Evolutionary conservation across 2,888 invertebrate species (phyloP), one percentile per base, ranked within the genome.

Genomic region (Automeris io): DNA sequence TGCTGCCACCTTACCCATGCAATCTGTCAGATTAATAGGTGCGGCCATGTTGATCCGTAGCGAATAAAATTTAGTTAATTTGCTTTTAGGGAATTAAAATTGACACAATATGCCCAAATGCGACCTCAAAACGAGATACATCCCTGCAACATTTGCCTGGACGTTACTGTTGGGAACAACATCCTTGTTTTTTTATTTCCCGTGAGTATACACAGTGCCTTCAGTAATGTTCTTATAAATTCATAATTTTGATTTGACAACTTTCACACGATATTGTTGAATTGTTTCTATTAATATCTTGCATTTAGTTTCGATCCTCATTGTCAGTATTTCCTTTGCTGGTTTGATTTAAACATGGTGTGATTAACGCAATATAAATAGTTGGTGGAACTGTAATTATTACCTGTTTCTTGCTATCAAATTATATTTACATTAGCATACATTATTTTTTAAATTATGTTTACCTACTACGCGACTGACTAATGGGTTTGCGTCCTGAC

Each of bases 61-160:
- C 68, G 76, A 82, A 79, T 80, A 79, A 85, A 80, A 75, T 75
- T 62, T 62, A 72, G 62, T 61, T 72, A 74, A 67, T 79, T 81
- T 76, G 73, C 69, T 79, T 85, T 79, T 83, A 76, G 65, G 76
- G 71, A 71, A 70, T 65, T 66, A 71, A 71, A 81, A 82, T 80
- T 80, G 71, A 79, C 78, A 85, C 87, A 87, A 87, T 85, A 96
- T 96, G 96, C 95, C 96, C 91, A 95, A 94, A 94, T 97, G 97
- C 91, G 96, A 96, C 90, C 92, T 95, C 83, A 95, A 95, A 88
- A 96, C 96, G 87, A 95, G 96, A 90, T 96, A 95, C 89, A 92
- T 98, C 90, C 99, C 99, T 86, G 98, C 98, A 87, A 95, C 96
- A 74, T 96, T 97, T 90, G 98, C 99, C 78, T 99, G 99, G 99